Percentiles rank a stretch among this genome's conserved stretches.
Evolutionary conservation across 2,888 invertebrate genomes (phyloP).

Genomic region (Deilephila porcellus): DNA sequence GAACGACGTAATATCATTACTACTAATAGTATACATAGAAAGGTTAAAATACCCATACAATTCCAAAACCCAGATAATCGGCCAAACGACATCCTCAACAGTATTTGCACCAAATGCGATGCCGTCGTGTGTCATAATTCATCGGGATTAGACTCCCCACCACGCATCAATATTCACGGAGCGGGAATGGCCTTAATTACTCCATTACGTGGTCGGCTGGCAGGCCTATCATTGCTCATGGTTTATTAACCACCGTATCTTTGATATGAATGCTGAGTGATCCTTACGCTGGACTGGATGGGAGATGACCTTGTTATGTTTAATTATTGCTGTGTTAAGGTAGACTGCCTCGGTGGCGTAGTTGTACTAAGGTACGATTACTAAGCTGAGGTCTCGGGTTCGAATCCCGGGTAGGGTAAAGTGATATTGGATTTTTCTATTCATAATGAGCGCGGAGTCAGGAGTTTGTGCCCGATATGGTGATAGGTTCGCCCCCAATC

Average conservation of each 20-base stretch:
- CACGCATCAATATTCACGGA: conserved; percentile 11
- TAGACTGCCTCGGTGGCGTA: too few relatives aligned
- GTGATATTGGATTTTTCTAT: too few relatives aligned
- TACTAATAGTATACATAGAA: background rate
- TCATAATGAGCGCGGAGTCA: too few relatives aligned
- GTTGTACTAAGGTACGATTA: too few relatives aligned
- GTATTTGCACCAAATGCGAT: conserved; percentile 27
- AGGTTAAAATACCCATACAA: background rate
- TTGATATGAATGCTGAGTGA: background rate
- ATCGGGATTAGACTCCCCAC: conserved; percentile 10
- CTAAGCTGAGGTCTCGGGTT: too few relatives aligned
- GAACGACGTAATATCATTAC: too few relatives aligned
- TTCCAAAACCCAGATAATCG: background rate
- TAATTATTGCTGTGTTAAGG: too few relatives aligned
- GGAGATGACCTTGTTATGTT: background rate
- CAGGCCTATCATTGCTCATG: conserved; percentile 14
- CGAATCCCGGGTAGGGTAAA: too few relatives aligned
- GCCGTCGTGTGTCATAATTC: conserved; percentile 28
- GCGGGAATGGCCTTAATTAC: conserved; percentile 19
- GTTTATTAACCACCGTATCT: conserved; percentile 15
- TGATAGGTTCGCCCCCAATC: too few relatives aligned
- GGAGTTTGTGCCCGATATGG: too few relatives aligned
- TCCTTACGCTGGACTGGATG: background rate
- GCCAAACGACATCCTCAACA: background rate
- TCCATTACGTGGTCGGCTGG: conserved; percentile 22